These are phyloP conservation scores for Dicyrtomina minuta DNA, from an alignment of 2,888 invertebrate species.

Conservation along the genomic window DNA sequence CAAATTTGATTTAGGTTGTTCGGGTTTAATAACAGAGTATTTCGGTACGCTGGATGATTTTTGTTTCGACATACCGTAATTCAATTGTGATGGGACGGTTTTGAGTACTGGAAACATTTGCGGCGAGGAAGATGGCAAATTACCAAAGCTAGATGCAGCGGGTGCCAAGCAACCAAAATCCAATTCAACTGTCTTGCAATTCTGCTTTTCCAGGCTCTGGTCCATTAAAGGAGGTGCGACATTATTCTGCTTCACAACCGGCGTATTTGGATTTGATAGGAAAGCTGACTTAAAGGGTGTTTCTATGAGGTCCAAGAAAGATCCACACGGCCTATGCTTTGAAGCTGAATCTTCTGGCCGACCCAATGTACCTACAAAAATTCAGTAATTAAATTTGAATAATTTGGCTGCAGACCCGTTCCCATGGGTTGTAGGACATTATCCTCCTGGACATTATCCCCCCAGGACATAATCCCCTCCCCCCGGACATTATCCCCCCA, in stretches of 20 bases:
- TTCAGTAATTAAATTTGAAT: too few species aligned
- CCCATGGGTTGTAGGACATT: too few species aligned
- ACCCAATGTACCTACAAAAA: slow-evolving; percentile 11
- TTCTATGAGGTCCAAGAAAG: slow-evolving; percentile 28
- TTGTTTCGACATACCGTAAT: neutral
- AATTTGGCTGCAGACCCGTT: too few species aligned
- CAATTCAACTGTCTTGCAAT: slow-evolving; percentile 15
- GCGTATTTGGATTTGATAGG: slow-evolving; percentile 15
- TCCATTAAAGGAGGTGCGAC: neutral
- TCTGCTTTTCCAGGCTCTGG: neutral
- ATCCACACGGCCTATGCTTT: slow-evolving; percentile 17
- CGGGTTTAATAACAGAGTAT: neutral
- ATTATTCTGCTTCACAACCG: slow-evolving; percentile 7
- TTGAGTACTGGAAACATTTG: too few species aligned
- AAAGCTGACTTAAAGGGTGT: slow-evolving; percentile 24
- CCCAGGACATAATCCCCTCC: too few species aligned
- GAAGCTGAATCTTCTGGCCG: slow-evolving; percentile 27
- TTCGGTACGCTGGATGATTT: neutral
- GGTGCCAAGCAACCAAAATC: slow-evolving; percentile 1
- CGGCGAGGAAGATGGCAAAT: too few species aligned
- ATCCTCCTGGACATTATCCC: too few species aligned
- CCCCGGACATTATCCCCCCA: too few species aligned
- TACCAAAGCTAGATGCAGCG: neutral
- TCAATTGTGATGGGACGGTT: too few species aligned
- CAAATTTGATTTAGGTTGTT: neutral